A percentile compares a stretch with the other conserved stretches of the same genome.
Evolutionary conservation across 2,797 vertebrate genomes (phyloP).

Genomic region (Siniperca undulata): DNA sequence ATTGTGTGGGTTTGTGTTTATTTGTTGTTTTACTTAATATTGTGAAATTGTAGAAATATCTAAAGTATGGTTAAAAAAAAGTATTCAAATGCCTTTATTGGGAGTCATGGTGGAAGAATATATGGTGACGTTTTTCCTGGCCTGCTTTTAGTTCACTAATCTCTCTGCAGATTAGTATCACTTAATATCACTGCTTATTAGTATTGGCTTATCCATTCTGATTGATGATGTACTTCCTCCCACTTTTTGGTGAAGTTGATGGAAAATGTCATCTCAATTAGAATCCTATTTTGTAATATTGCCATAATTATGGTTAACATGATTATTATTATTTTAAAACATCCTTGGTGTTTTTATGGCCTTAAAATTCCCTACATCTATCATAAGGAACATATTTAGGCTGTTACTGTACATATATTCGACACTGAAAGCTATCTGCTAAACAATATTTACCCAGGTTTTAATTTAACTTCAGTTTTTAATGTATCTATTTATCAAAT

Average conservation of each 20-base stretch:
- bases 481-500: slow-evolving; percentile 18
- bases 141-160: slow-evolving; percentile 18
- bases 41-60: not conserved
- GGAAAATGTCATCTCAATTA: slow-evolving; percentile 45
- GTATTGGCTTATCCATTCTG: slow-evolving; percentile 44
- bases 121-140: not conserved
- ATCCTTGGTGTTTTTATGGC: slow-evolving; percentile 6
- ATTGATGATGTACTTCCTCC: slow-evolving; percentile 49
- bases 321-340: slow-evolving; percentile 5
- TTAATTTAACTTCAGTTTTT: slow-evolving; percentile 15
- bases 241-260: slow-evolving; percentile 48
- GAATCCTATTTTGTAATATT: slow-evolving; percentile 8
- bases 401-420: not conserved
- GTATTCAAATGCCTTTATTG: not conserved
- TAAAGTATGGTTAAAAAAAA: not conserved
- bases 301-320: not conserved
- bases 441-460: not conserved
- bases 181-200: slow-evolving; percentile 33
- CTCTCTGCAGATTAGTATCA: slow-evolving; percentile 9
- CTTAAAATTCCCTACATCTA: not conserved
- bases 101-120: not conserved
- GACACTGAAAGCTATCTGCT: not conserved
- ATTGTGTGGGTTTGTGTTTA: not conserved
- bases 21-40: not conserved
- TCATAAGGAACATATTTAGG: not conserved